A percentile compares a stretch with the other conserved stretches of the same genome.
Evolutionary conservation across 1,140 invertebrate genomes (phyloP).

Genomic region (Galleria mellonella): DNA sequence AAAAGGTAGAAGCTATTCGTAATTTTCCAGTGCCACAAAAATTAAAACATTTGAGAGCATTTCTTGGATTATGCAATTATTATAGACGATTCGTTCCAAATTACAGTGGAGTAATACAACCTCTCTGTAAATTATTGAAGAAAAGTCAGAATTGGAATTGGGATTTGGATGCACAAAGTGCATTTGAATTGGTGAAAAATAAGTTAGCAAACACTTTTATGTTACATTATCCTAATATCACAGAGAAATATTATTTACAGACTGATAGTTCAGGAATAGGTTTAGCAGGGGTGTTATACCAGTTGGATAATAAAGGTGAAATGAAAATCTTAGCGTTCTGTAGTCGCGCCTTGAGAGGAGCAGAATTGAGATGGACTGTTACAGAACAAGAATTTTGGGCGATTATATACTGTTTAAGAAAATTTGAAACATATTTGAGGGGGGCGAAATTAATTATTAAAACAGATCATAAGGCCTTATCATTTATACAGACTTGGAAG

Average conservation of each 20-base stretch:
- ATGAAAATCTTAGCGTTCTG: conserved; percentile 6
- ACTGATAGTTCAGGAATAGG: too few species aligned
- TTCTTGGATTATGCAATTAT: conserved; percentile 44
- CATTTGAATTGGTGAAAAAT: too few species aligned
- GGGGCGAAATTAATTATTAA: conserved; percentile 29
- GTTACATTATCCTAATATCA: too few species aligned
- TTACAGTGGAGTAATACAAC: conserved; percentile 9
- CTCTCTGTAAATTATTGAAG: too few species aligned
- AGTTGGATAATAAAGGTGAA: too few species aligned
- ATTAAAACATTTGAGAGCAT: conserved; percentile 36
- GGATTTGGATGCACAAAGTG: too few species aligned
- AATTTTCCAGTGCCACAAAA: conserved; percentile 34
- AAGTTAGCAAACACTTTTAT: too few species aligned
- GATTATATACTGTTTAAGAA: conserved; percentile 32
- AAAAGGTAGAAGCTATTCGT: conserved; percentile 28
- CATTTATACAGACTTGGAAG: conserved; percentile 51
- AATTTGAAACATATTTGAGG: conserved; percentile 31
- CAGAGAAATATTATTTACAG: too few species aligned
- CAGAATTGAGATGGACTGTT: conserved; percentile 29
- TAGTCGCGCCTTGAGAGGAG: conserved; percentile 14
- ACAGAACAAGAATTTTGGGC: conserved; percentile 43
- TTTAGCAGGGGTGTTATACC: too few species aligned
- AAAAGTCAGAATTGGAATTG: too few species aligned
- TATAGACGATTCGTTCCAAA: conserved; percentile 37
- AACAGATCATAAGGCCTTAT: conserved; percentile 67